Base-by-base conservation (phyloP, 2,888 invertebrate genomes). In the Eristalis tenax region DNA sequence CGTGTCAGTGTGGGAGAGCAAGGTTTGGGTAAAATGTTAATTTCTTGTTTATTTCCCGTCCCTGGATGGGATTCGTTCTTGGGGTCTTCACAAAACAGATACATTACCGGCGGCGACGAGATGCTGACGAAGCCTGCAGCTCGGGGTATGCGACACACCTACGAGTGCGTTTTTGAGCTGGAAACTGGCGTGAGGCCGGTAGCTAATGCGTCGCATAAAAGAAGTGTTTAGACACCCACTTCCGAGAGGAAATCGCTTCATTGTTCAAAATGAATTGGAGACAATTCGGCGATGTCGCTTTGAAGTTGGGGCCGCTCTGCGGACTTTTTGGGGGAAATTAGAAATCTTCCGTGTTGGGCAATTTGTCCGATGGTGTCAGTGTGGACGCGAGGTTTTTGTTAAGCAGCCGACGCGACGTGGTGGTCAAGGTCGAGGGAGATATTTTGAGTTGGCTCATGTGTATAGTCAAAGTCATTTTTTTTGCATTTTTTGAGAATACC, bases 171-270 rank as follows among this genome's bases (percentile, higher is more conserved):
- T 18, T 70, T 50, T 15, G 61, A 0, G 15, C 35, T 40, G 32
- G 32, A 35, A n/a, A 26, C 43, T n/a, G 69, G 43, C 35, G 15
- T 68, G 40, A 61, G 73, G 77, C 73, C 81, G 73, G 85, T 81
- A 85, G 81, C 85, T 63, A 65, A 77, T 77, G 68, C 57, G 68
- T 18, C 68, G 65, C 26, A n/a, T 63, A 76, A 76, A 68, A 68
- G 56, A 40, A 57, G 61, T 85, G 77, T 77, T 77, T 65, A 32
- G 73, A 63, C 43, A 32, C 79, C 79, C 38, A 79, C 79, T 59
- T 15, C 26, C 4, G 38, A n/a, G 26, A 22, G 35, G 43, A 79
- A 66, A 65, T 71, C 35, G 79, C 23, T 73, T 57, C 43, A 40
- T 65, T 71, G 71, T 73, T 10, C 18, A 35, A 56, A 70, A 78